Base-by-base conservation (phyloP, 2,797 vertebrate species). In the Coendou prehensilis region DNA sequence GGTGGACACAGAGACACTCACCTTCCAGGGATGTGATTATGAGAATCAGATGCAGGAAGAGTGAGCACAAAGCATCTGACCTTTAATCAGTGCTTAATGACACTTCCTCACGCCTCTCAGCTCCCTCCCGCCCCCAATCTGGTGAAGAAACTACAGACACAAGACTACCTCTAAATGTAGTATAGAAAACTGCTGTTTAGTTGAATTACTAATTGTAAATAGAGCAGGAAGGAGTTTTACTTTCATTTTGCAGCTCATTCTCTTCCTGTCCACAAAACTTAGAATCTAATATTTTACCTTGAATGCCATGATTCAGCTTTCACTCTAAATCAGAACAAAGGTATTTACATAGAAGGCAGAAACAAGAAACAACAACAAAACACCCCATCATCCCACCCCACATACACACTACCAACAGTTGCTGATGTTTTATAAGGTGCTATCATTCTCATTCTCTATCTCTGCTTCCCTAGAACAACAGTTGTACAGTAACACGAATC, bases 261-360 rank as follows among this genome's bases (percentile, higher is more conserved):
- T 84, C 59, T 71, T 87, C 18, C 73, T 76, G 41, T 80, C 76
- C 84, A 37, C 8, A 41, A 45, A 93, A 61, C 6, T 9, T 9
- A 63, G 50, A 93, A 88, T 57, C 76, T 5, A 23, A 37, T n/a
- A 63, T 59, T 87, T 91, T 88, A 76, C 22, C 61, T 5, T 18
- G 4, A 89, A 82, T 61, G 67, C n/a, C 41, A 73, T 2, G 28
- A 59, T 8, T 84, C 41, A 50, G 67, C 75, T 94, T 87, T 22
- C 85, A 80, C 59, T 89, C 86, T 81, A 87, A 83, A 47, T 76
- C 9, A 81, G 56, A 96, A 91, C 41, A 71, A 81, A 57, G 20
- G 30, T 14, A 56, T 67, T 95, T 57, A 80, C 2, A 56, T 47
- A 83, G 76, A 76, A 73, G 73, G 78, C 83, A 75, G 47, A 47